Evolutionary conservation across 2,888 invertebrate genomes (phyloP), one percentile per base, ranked within the genome.

Genomic region (Parnassius glacialis): DNA sequence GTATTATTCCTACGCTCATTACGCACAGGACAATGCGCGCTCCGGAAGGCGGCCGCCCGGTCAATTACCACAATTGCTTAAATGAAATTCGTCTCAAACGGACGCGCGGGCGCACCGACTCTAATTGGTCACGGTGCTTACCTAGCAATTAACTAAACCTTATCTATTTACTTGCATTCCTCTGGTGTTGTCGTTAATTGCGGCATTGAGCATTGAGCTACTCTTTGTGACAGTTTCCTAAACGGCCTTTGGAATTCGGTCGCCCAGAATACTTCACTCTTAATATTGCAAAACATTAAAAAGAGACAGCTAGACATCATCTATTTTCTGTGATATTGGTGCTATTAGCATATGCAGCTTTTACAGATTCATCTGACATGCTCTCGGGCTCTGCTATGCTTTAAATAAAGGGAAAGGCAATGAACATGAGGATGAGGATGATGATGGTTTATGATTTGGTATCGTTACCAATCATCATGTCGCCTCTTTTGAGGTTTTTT

Each of bases 101-200:
- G 80, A 70, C 79, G 77, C 74, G 75, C 76, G 76, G 55, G 13
- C 58, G 53, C 58, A 55, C 59, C 74, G 75, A 68, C 83, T 81
- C 80, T 89, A 90, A 90, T 90, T 90, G 89, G 90, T 87, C 88
- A 89, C 88, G 90, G 84, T 87, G 84, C 81, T 85, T 87, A 89
- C 89, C 83, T 88, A 85, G 82, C 83, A 84, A 85, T 84, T 84
- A 84, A 78, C 75, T 64, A 63, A 67, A 65, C 61, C 62, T 64
- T 67, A 59, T 59, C 58, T 54, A 54, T 54, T 53, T 20, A 58
- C 53, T 55, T 55, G 57, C 58, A 62, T 54, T 50, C 58, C 58
- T 48, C 53, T 34, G 34, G 45, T 25, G 48, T 57, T 57, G 48
- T 48, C 42, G 57, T 16, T 45, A 56, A 61, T 62, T 62, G 53